Base-by-base conservation (phyloP, 2,888 invertebrate genomes). In the Cheilosia impressa region DNA sequence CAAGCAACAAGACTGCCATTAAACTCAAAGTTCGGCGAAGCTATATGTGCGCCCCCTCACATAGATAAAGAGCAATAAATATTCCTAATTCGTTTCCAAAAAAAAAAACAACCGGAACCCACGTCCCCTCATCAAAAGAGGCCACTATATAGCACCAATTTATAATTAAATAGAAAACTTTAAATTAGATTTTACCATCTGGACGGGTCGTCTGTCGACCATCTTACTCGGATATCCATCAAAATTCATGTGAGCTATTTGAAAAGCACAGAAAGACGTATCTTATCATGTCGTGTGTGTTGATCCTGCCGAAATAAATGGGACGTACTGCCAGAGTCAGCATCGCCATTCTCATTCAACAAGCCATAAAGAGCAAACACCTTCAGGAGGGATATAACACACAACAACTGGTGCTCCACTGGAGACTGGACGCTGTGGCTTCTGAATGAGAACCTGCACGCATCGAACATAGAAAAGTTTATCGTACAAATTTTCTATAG, bases 111-210 rank as follows among this genome's bases (percentile, higher is more conserved):
- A n/a, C n/a, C 15, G 5, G 22, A 24, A 69, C 55, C 34, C 31
- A 62, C 19, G 68, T 57, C 52, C 55, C 55, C 47, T 17, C 53
- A 57, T 55, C 66, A 65, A 52, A 58, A 76, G 47, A 71, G 83
- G 66, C 80, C 80, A 79, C 75, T 71, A 75, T 75, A 79, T 75
- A 79, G 79, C 71, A 79, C 75, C 75, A 71, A 84, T 84, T 84
- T 79, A 84, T 84, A 85, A 85, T 85, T 85, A 85, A 85, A 85
- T 81, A 68, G 76, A 72, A 85, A 85, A 85, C 76, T 85, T 85
- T 76, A 81, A 85, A 85, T 85, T 85, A 85, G 85, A 85, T 81
- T 85, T 62, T 15, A 73, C 68, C 73, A 79, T 84, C 72, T 79
- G 83, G 63, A 22, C 13, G 38, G 15, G 34, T 19, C 65, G 24